These are phyloP conservation scores for Lissonota sp. DNA, from an alignment of 2,888 invertebrate genomes.

Conservation along the genomic window DNA sequence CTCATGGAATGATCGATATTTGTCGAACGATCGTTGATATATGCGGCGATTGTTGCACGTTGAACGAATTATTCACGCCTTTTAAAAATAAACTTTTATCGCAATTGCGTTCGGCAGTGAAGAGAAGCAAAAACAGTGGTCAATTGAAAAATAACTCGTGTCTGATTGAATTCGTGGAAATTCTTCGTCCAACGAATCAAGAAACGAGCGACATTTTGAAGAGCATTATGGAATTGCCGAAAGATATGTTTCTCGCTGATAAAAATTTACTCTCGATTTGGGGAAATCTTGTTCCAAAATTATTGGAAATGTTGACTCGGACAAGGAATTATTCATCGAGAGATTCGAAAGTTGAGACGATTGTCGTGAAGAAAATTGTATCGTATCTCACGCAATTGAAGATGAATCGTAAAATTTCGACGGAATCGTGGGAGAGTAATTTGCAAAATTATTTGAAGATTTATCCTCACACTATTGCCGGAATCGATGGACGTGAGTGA, in stretches of 20 bases:
- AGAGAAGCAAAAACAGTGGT: constrained; percentile 78
- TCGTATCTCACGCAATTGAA: constrained; percentile 71
- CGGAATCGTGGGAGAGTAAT: constrained; percentile 85
- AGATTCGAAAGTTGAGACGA: constrained; percentile 63
- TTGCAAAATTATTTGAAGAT: constrained; percentile 86
- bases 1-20: constrained; percentile 76
- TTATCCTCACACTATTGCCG: constrained; percentile 86
- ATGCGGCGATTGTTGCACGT: constrained; percentile 49
- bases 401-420: constrained; percentile 59
- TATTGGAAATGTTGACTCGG: constrained; percentile 83
- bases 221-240: constrained; percentile 81
- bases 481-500: constrained; percentile 85
- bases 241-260: constrained; percentile 83
- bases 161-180: constrained; percentile 84
- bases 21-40: constrained; percentile 69
- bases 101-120: constrained; percentile 84
- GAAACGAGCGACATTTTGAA: constrained; percentile 84
- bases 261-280: constrained; percentile 84
- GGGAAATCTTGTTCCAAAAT: constrained; percentile 86
- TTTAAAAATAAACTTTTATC: constrained; percentile 86
- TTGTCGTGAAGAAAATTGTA: constrained; percentile 71
- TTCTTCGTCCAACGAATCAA: constrained; percentile 79
- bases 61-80: constrained; percentile 80
- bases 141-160: constrained; percentile 82
- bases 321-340: constrained; percentile 68